Conservation (phyloP, 2,113 vertebrate species). For the Grus americana region DNA sequence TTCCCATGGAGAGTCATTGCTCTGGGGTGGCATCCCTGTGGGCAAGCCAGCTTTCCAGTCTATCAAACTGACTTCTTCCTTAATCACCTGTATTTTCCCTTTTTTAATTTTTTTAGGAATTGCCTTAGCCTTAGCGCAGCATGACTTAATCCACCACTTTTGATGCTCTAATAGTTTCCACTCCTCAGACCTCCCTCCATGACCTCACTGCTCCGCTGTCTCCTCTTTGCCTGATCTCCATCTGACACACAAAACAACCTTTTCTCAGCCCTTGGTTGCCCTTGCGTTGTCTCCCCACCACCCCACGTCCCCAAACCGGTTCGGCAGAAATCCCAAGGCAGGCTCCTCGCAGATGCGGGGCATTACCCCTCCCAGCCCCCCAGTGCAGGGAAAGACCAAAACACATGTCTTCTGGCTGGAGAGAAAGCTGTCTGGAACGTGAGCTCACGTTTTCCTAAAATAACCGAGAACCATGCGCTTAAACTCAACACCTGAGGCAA, state of each 20-base stretch:
- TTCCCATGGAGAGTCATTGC: neutral
- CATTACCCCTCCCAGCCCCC: neutral
- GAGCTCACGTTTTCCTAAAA: slow-evolving; percentile 64
- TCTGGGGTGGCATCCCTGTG: neutral
- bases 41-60: neutral
- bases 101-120: neutral
- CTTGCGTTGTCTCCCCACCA: neutral
- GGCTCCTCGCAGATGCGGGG: neutral
- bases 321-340: neutral
- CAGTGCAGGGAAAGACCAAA: neutral
- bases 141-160: neutral
- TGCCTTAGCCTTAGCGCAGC: neutral
- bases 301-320: accelerated
- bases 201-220: neutral
- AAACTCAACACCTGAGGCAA: slow-evolving; percentile 64
- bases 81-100: neutral
- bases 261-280: neutral
- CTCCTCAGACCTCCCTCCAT: neutral
- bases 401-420: neutral
- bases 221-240: neutral
- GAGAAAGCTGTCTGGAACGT: slow-evolving; percentile 8
- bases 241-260: neutral
- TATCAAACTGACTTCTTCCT: neutral
- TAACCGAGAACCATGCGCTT: slow-evolving; percentile 24
- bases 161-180: neutral